Evolutionary conservation across 2,113 vertebrate genomes (phyloP).

Genomic region (Euleptes europaea): DNA sequence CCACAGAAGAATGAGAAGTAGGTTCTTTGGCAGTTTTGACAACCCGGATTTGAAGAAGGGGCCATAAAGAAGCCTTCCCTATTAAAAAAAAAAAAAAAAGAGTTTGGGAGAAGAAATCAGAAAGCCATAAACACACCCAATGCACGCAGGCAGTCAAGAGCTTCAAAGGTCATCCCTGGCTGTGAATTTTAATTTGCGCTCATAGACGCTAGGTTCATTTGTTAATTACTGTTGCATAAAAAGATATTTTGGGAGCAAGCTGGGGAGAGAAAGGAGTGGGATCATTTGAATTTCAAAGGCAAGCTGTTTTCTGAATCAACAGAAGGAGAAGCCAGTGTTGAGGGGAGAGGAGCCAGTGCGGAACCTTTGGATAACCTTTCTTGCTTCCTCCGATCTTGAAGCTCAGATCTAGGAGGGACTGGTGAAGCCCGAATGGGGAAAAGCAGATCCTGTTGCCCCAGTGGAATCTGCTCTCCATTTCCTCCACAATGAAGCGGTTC

Average conservation of each 20-base stretch:
- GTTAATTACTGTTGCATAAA: conserved; percentile 64
- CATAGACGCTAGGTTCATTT: conserved; percentile 58
- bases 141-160: not conserved
- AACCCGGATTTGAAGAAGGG: not conserved
- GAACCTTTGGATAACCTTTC: not conserved
- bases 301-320: conserved; percentile 56
- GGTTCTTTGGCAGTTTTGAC: not conserved
- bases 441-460: not conserved
- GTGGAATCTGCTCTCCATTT: not conserved
- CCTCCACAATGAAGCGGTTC: too few species aligned
- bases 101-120: not conserved
- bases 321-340: conserved; percentile 3
- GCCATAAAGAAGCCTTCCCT: not conserved
- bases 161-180: conserved; percentile 68
- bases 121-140: not conserved
- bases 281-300: conserved; percentile 77
- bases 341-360: not conserved
- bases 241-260: conserved; percentile 58
- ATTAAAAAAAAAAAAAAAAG: not conserved
- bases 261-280: conserved; percentile 17
- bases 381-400: not conserved
- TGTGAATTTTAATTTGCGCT: conserved; percentile 73
- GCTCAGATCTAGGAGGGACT: not conserved
- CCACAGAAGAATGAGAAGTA: too few species aligned
- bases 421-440: not conserved